Percentiles rank a stretch among this genome's conserved stretches.
Evolutionary conservation across 2,797 vertebrate genomes (phyloP).

Genomic region (Pteropus rufus): DNA sequence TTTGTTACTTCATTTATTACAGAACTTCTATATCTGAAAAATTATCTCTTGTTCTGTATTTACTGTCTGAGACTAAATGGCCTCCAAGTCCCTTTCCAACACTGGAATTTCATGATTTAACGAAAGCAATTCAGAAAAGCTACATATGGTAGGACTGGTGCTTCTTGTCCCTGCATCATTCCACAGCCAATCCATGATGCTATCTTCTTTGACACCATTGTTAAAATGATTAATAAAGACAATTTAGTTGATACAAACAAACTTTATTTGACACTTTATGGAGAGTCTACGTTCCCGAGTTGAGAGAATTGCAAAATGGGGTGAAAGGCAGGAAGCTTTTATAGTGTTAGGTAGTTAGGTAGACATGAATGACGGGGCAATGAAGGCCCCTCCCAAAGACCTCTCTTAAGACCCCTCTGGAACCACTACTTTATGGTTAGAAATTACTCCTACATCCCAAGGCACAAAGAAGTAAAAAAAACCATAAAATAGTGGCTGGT

Average conservation of each 20-base stretch:
- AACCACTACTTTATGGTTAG: no score
- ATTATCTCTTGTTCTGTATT: not conserved
- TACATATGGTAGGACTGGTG: not conserved
- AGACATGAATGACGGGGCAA: no score
- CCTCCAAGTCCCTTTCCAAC: not conserved
- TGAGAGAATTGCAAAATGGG: not conserved
- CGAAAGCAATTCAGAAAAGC: not conserved
- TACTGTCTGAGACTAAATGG: not conserved
- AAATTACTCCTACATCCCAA: no score
- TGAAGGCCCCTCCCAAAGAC: no score
- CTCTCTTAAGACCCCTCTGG: no score
- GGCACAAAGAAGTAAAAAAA: no score
- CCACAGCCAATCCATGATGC: not conserved
- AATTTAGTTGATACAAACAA: not conserved
- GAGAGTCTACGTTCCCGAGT: not conserved
- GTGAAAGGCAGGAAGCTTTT: not conserved
- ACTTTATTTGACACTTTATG: not conserved
- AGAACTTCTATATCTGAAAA: not conserved
- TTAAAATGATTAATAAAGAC: not conserved
- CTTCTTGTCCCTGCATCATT: not conserved
- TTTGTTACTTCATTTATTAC: slow-evolving; percentile 8
- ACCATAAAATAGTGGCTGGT: no score
- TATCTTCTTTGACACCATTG: not conserved
- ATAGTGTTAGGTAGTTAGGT: not conserved
- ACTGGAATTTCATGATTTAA: not conserved